phyloP scores from a whole-genome alignment of 2,888 invertebrate species.

The Calephelis perditalis region DNA sequence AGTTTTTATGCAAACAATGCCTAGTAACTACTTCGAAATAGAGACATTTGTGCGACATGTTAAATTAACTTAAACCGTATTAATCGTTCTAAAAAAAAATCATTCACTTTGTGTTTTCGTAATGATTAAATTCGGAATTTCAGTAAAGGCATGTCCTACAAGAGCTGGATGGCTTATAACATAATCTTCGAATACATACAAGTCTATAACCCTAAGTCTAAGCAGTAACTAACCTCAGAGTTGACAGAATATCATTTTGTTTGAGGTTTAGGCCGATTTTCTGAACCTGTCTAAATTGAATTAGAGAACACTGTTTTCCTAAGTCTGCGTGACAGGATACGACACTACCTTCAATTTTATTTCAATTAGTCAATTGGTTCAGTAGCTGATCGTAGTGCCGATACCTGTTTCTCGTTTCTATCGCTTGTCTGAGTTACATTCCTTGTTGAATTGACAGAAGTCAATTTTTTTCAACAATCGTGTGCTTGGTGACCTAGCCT shows the following conservation, averaged over 20 bases:
- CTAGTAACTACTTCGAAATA: neutral
- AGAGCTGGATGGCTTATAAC: neutral
- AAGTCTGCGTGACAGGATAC: neutral
- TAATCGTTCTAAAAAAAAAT: neutral
- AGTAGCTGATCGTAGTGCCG: neutral
- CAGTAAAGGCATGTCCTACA: neutral
- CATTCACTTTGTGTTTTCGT: neutral
- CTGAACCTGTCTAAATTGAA: neutral
- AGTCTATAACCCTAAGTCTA: neutral
- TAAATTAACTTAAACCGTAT: neutral
- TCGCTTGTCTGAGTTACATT: neutral
- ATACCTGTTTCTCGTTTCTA: neutral
- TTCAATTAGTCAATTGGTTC: neutral
- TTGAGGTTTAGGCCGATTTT: neutral
- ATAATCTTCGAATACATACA: neutral
- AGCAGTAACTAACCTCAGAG: neutral
- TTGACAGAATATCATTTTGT: neutral
- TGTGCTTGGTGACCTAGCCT: conserved; percentile 3
- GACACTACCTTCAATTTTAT: neutral
- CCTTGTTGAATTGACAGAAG: neutral
- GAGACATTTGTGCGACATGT: neutral
- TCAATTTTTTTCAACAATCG: neutral
- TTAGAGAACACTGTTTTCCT: neutral
- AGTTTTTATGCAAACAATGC: neutral
- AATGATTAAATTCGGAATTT: neutral